These are phyloP conservation scores for Resseliella maxima DNA, from an alignment of 2,888 invertebrate genomes.

Conservation along the genomic window DNA sequence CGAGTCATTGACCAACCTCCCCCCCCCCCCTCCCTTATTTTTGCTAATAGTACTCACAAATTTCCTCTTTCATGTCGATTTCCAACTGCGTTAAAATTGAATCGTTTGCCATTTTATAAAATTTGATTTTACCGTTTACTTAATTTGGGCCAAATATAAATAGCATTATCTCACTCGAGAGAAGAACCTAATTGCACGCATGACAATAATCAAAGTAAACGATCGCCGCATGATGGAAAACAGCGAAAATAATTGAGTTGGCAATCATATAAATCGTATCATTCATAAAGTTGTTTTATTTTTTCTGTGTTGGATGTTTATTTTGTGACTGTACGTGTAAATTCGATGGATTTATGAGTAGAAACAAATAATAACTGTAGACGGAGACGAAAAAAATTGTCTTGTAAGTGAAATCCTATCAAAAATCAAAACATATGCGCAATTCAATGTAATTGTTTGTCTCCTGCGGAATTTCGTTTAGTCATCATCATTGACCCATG, in stretches of 20 bases:
- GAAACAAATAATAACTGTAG: not conserved
- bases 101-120: not conserved
- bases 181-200: not conserved
- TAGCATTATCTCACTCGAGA: not conserved
- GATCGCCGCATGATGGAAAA: not conserved
- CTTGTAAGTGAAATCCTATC: conserved; percentile 34
- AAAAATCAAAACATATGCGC: not conserved
- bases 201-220: not conserved
- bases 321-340: not conserved
- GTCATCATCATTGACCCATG: not conserved
- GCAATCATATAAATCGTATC: not conserved
- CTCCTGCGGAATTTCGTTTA: not conserved
- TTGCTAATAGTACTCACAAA: too few relatives aligned
- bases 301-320: not conserved
- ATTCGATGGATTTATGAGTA: too few relatives aligned
- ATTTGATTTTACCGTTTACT: not conserved
- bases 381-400: not conserved
- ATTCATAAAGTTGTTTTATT: not conserved
- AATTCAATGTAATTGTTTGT: not conserved
- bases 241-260: not conserved
- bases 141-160: conserved; percentile 27
- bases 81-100: not conserved
- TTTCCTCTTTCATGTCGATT: not conserved
- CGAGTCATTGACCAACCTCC: too few relatives aligned
- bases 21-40: too few relatives aligned